Conservation (phyloP, 2,797 vertebrate species). For the Esox lucius region DNA sequence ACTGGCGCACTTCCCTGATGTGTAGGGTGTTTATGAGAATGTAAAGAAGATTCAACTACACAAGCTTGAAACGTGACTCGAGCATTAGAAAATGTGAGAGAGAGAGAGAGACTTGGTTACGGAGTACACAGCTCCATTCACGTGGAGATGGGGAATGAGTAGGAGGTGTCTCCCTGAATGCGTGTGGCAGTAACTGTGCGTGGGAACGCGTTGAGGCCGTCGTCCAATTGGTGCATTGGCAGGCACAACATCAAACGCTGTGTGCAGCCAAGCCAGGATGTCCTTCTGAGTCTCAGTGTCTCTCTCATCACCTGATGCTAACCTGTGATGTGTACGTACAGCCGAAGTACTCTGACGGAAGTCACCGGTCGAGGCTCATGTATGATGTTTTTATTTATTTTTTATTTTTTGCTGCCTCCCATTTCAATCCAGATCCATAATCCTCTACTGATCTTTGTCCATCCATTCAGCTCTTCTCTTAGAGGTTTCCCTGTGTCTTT, state of each 20-base stretch:
- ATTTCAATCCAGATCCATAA: constrained; percentile 35
- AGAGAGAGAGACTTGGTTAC: not conserved
- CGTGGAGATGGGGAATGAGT: not conserved
- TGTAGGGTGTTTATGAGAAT: not conserved
- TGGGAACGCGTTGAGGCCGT: not conserved
- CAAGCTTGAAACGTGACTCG: not conserved
- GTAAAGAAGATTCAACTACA: not conserved
- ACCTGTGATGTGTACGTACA: not conserved
- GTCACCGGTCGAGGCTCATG: constrained; percentile 43
- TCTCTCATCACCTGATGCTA: constrained; percentile 39
- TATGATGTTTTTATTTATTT: constrained; percentile 31
- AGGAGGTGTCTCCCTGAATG: constrained; percentile 18
- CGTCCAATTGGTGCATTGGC: not conserved
- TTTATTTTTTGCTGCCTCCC: constrained; percentile 50
- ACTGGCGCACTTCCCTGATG: not conserved
- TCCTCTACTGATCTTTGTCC: not conserved
- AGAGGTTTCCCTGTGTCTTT: constrained; percentile 31
- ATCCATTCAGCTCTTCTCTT: not conserved
- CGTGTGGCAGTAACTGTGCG: not conserved
- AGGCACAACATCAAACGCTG: constrained; percentile 28
- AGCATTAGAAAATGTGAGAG: not conserved
- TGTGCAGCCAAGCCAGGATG: constrained; percentile 30
- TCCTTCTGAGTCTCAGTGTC: constrained; percentile 40
- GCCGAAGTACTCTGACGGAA: not conserved
- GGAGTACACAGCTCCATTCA: not conserved